phyloP scores from a whole-genome alignment of 2,888 invertebrate species.

The Volucella bombylans region DNA sequence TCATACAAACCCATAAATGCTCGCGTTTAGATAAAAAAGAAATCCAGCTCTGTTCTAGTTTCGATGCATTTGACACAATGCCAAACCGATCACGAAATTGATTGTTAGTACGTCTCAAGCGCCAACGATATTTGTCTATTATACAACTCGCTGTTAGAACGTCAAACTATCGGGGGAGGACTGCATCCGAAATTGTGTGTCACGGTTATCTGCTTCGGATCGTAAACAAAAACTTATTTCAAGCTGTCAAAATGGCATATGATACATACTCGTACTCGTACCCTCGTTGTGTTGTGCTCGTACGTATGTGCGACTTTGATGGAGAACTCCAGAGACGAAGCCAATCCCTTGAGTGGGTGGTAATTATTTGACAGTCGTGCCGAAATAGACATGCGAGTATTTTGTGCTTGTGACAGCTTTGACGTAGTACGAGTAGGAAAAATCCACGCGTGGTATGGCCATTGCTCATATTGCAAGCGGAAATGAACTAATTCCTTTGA shows the following conservation, averaged over 20 bases:
- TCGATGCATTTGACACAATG: conserved; percentile 44
- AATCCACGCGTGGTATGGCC: conserved; percentile 24
- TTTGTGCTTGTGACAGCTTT: conserved; percentile 46
- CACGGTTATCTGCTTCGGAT: conserved; percentile 41
- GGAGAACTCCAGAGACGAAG: not conserved
- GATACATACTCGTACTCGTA: no score
- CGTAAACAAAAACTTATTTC: conserved; percentile 46
- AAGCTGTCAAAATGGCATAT: conserved; percentile 35
- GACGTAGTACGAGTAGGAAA: not conserved
- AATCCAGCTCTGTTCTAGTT: conserved; percentile 34
- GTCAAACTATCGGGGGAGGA: conserved; percentile 22
- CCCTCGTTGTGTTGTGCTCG: no score
- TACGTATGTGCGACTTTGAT: conserved; percentile 15
- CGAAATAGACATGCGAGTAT: conserved; percentile 29
- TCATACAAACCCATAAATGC: conserved; percentile 35
- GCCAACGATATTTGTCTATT: conserved; percentile 36
- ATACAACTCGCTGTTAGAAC: conserved; percentile 18
- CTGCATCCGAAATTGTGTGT: conserved; percentile 41
- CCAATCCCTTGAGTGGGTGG: conserved; percentile 46
- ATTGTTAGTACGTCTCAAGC: conserved; percentile 33
- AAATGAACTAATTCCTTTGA: conserved; percentile 62
- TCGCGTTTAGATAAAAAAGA: conserved; percentile 1
- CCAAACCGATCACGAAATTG: conserved; percentile 57
- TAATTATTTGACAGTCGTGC: conserved; percentile 47
- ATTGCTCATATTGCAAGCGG: conserved; percentile 56